These are phyloP conservation scores for Zelleria hepariella DNA, from an alignment of 2,888 invertebrate genomes.

Conservation along the genomic window DNA sequence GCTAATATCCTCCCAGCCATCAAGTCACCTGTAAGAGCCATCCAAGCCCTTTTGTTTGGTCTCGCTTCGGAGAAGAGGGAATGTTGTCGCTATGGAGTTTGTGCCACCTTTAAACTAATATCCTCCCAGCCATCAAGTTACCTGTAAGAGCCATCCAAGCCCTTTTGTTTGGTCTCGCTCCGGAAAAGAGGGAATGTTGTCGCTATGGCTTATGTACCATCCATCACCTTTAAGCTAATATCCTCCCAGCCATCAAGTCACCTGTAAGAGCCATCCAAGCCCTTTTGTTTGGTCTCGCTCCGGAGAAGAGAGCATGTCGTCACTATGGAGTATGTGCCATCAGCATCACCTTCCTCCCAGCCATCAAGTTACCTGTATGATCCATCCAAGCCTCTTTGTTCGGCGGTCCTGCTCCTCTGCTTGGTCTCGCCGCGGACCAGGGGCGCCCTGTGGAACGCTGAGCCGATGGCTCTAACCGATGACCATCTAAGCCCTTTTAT, in stretches of 20 bases:
- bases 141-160: conserved; percentile 51
- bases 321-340: background rate
- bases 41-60: conserved; percentile 78
- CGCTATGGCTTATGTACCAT: too few relatives aligned
- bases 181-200: too few relatives aligned
- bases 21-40: conserved; percentile 73
- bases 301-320: conserved; percentile 74
- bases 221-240: too few relatives aligned
- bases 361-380: conserved; percentile 75
- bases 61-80: conserved; percentile 74
- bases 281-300: conserved; percentile 75
- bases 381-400: conserved; percentile 81
- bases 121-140: background rate
- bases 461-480: conserved; percentile 75
- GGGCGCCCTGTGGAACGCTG: conserved; percentile 76
- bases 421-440: conserved; percentile 74
- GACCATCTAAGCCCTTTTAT: too few relatives aligned
- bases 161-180: too few relatives aligned
- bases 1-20: background rate
- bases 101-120: background rate
- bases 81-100: background rate
- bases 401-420: conserved; percentile 79
- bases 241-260: background rate
- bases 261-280: conserved; percentile 81
- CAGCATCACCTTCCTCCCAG: too few relatives aligned